phyloP scores from a whole-genome alignment of 2,113 vertebrate species.

The Clarias batrachus region DNA sequence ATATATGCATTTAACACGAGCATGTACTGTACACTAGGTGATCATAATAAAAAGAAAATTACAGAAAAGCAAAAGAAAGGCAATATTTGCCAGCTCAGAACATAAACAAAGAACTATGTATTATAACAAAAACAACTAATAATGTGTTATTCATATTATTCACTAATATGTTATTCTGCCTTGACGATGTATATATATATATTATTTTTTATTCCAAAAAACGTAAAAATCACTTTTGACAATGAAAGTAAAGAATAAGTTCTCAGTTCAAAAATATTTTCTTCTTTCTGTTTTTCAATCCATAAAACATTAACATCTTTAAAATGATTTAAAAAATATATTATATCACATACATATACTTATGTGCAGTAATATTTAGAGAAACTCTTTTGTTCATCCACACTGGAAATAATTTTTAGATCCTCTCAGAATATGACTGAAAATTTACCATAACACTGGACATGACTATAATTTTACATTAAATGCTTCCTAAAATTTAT shows the following conservation, averaged over 20 bases:
- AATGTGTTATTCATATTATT: too few species aligned
- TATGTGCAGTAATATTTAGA: background rate
- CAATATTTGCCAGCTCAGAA: too few species aligned
- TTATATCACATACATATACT: too few species aligned
- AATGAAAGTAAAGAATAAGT: background rate
- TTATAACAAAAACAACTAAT: background rate
- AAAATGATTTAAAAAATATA: too few species aligned
- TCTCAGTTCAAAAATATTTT: background rate
- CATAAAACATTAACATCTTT: too few species aligned
- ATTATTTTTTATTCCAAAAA: background rate
- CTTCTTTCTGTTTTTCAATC: too few species aligned
- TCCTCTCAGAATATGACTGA: background rate
- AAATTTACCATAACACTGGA: background rate
- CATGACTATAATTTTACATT: background rate
- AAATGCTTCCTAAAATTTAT: background rate
- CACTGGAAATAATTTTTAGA: background rate
- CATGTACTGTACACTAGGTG: background rate
- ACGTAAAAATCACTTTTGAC: background rate
- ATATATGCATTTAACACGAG: background rate
- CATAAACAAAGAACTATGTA: too few species aligned
- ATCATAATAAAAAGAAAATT: background rate
- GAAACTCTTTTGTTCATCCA: background rate
- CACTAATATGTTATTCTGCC: too few species aligned
- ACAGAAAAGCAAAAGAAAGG: background rate
- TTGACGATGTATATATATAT: too few species aligned